Conservation (phyloP, 2,113 vertebrate genomes). For the Nymphicus hollandicus region DNA sequence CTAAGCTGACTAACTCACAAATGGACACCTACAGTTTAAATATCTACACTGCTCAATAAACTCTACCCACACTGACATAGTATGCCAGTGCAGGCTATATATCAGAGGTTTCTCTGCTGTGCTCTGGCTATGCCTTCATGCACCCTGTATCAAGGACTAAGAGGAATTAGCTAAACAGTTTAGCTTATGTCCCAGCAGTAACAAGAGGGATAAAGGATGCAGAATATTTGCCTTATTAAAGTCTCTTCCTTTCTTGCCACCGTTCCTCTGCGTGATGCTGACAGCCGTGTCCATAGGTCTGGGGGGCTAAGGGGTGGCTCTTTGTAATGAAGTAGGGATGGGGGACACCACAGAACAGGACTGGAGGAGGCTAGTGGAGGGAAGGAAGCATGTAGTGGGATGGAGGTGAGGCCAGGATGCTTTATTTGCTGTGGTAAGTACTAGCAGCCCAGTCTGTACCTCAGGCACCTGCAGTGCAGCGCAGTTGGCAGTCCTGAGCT, state of each 20-base stretch:
- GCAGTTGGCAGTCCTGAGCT: background rate
- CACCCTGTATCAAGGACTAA: background rate
- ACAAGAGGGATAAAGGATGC: background rate
- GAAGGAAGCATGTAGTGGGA: background rate
- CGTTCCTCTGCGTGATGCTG: background rate
- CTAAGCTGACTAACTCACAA: background rate
- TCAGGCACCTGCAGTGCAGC: fast-evolving
- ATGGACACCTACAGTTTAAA: background rate
- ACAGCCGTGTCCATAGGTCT: background rate
- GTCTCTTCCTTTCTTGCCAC: background rate
- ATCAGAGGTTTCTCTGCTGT: background rate
- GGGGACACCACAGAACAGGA: background rate
- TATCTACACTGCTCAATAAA: background rate
- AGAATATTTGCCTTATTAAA: background rate
- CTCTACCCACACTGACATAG: background rate
- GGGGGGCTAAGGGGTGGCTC: background rate
- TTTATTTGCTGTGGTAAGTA: background rate
- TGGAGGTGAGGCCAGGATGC: background rate
- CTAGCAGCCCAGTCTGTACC: background rate
- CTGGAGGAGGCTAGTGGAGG: background rate
- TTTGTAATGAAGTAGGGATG: background rate
- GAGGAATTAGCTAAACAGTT: background rate
- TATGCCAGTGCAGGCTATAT: background rate
- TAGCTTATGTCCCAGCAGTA: background rate
- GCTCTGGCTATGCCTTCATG: background rate